These are phyloP conservation scores for Laothoe populi DNA, from an alignment of 2,888 invertebrate genomes.

Conservation along the genomic window DNA sequence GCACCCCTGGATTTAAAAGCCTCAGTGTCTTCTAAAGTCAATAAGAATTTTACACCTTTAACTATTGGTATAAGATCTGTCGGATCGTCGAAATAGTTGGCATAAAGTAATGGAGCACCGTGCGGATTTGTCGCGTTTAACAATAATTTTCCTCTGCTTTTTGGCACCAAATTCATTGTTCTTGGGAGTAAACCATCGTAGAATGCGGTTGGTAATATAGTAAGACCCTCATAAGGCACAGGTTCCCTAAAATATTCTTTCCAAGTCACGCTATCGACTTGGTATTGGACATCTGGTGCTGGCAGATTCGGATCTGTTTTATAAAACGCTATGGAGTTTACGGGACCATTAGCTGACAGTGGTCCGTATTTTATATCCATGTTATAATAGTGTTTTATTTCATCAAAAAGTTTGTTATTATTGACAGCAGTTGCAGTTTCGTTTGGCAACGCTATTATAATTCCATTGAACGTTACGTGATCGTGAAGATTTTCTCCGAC, in stretches of 20 bases:
- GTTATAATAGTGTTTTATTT: constrained; percentile 64
- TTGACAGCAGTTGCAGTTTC: constrained; percentile 71
- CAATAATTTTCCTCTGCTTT: constrained; percentile 84
- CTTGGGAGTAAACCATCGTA: constrained; percentile 85
- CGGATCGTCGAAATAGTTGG: constrained; percentile 86
- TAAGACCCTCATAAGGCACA: constrained; percentile 42
- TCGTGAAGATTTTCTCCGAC: constrained; percentile 73
- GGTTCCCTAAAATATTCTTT: constrained; percentile 83
- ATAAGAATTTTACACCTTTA: constrained; percentile 84
- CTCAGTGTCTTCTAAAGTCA: constrained; percentile 83
- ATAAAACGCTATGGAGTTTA: constrained; percentile 83
- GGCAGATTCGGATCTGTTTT: constrained; percentile 74
- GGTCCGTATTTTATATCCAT: constrained; percentile 71
- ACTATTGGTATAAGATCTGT: constrained; percentile 85
- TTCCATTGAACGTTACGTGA: constrained; percentile 70
- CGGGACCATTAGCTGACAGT: constrained; percentile 79
- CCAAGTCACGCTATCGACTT: constrained; percentile 75
- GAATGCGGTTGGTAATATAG: constrained; percentile 81
- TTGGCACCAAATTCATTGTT: constrained; percentile 84
- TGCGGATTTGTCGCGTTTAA: constrained; percentile 88
- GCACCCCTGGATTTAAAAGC: constrained; percentile 84
- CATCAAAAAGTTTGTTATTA: constrained; percentile 62
- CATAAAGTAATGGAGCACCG: constrained; percentile 88
- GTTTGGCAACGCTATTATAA: constrained; percentile 81
- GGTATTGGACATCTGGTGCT: constrained; percentile 86